Evolutionary conservation across 1,140 invertebrate species (phyloP).

Genomic region (Drosophila busckii): DNA sequence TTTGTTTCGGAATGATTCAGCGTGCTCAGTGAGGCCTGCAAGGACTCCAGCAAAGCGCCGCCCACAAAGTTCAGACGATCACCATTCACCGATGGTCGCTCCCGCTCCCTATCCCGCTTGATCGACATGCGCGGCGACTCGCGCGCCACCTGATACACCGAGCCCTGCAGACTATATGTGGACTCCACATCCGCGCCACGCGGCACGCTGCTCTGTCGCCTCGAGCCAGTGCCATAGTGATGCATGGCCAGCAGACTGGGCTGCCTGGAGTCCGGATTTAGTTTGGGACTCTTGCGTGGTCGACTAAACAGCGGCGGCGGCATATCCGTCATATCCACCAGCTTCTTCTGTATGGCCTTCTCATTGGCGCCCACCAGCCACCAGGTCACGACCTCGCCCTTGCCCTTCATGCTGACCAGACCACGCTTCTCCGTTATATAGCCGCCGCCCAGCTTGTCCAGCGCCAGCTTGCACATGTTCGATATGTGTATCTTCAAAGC

Average conservation of each 20-base stretch:
- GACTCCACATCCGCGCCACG: constrained; percentile 76
- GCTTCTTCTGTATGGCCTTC: constrained; percentile 89
- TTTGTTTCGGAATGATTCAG: constrained; percentile 78
- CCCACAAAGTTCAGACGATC: constrained; percentile 45
- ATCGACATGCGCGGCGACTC: constrained; percentile 67
- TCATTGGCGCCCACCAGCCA: constrained; percentile 93
- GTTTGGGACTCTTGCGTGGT: constrained; percentile 87
- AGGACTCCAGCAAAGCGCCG: constrained; percentile 47
- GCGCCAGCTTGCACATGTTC: constrained; percentile 87
- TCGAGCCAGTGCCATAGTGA: constrained; percentile 68
- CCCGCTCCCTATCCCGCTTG: constrained; percentile 49
- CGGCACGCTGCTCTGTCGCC: constrained; percentile 79
- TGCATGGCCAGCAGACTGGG: constrained; percentile 81
- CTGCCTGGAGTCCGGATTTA: constrained; percentile 86
- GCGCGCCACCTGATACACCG: constrained; percentile 49
- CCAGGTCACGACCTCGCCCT: constrained; percentile 90
- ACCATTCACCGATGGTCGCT: constrained; percentile 63
- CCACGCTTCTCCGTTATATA: constrained; percentile 92
- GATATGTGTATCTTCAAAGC: constrained; percentile 96
- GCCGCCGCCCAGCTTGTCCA: constrained; percentile 91
- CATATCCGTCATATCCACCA: constrained; percentile 90
- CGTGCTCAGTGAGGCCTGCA: constrained; percentile 68
- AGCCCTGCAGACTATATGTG: constrained; percentile 75
- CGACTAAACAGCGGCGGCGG: constrained; percentile 87
- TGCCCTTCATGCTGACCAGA: constrained; percentile 93